Base-by-base conservation (phyloP, 1,140 invertebrate genomes). In the Cyclina sinensis region DNA sequence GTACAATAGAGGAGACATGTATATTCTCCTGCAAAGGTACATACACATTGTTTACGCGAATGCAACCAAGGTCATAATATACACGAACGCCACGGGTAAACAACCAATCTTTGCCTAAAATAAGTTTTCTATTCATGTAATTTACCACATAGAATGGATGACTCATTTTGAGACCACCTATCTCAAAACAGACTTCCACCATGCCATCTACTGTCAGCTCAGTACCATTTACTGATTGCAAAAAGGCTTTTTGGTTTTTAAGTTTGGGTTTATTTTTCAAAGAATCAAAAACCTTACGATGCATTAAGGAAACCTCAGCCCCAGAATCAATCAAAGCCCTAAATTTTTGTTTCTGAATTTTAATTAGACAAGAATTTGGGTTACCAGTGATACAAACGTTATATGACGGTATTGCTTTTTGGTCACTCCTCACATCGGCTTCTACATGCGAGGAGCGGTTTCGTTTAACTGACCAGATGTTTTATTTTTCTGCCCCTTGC, bases 11-110 rank as follows among this genome's bases (percentile, higher is more conserved):
- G 18, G 43, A 24, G 12, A 76, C 59, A 16, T 76, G 83, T 27
- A 76, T 76, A 30, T 86, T 70, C 0, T 65, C 21, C 62, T 86
- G 2, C n/a, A 86, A 54, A 27, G 83, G 68, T 1, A 86, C 43
- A 35, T 74, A 74, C 39, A 4, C 46, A 11, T 62, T 43, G 16
- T 35, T 35, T 21, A 86, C 43, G 3, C 83, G 3, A 27, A 86
- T 37, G 14, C 35, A 37, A 18, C 18, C 16, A 5, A 70, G 37
- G 18, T 70, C 65, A 70, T 37, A 70, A 37, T 70, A 70, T 5
- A 70, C 4, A 1, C 65, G 7, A 16, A 70, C 65, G 24, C 65
- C 65, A 37, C 21, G 16, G 35, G 35, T 2, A 16, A 14, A 1
- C 37, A 70, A 37, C 2, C 2, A 70, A 70, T 70, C 65, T 35